A percentile compares a stretch with the other conserved stretches of the same genome.
phyloP scores from a whole-genome alignment of 2,797 vertebrate genomes.

The Enteromius argenteus region DNA sequence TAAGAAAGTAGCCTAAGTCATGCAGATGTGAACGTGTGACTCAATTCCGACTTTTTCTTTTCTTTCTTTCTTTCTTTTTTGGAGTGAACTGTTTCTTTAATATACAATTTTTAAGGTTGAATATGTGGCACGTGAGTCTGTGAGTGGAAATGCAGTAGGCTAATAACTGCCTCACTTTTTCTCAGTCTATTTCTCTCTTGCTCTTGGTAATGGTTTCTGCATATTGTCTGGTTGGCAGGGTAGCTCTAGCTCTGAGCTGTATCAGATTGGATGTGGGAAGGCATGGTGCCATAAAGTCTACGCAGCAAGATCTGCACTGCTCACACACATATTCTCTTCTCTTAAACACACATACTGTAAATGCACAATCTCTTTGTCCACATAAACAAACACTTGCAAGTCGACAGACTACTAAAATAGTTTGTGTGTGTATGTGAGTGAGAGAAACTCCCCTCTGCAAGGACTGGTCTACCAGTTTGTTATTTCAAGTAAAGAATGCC shows the following conservation, averaged over 20 bases:
- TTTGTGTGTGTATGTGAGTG: constrained; percentile 2
- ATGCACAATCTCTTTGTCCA: constrained; percentile 16
- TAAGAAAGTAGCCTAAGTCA: neutral
- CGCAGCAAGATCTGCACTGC: constrained; percentile 55
- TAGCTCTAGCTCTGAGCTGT: constrained; percentile 62
- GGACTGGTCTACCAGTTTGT: constrained; percentile 27
- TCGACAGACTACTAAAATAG: constrained; percentile 16
- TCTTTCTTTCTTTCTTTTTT: neutral
- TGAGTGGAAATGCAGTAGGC: constrained; percentile 20
- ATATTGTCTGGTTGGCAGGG: constrained; percentile 68
- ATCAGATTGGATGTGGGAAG: constrained; percentile 77
- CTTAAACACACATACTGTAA: constrained; percentile 42
- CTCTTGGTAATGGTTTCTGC: constrained; percentile 55
- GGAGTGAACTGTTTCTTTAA: neutral
- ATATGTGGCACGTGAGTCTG: neutral
- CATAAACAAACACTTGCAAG: constrained; percentile 24
- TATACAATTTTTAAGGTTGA: neutral
- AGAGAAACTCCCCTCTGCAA: neutral
- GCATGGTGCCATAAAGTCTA: constrained; percentile 75
- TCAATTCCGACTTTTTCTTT: neutral
- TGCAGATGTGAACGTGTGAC: neutral
- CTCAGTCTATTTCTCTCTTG: constrained; percentile 31
- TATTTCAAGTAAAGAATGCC: constrained; percentile 51
- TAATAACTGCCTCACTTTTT: constrained; percentile 11
- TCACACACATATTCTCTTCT: constrained; percentile 28